phyloP scores from a whole-genome alignment of 1,140 invertebrate genomes.

The Scylla paramamosain region DNA sequence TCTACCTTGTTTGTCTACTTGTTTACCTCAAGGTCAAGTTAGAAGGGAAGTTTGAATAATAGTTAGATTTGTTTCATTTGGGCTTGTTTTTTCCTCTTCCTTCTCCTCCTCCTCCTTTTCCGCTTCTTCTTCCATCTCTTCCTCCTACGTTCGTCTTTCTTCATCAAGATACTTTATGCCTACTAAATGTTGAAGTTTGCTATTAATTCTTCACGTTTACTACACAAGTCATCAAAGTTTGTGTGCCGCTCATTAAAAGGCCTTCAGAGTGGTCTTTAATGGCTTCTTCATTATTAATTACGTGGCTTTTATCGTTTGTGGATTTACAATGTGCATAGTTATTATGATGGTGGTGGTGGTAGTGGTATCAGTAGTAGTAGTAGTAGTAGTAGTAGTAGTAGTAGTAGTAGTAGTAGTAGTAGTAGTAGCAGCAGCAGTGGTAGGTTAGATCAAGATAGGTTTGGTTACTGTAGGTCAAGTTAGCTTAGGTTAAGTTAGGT shows the following conservation, averaged over 20 bases:
- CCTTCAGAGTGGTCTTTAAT: background rate
- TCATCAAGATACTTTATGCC: background rate
- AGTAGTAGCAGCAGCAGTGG: background rate
- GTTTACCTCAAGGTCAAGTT: too few relatives aligned
- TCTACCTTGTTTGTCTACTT: too few relatives aligned
- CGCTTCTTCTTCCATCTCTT: too few relatives aligned
- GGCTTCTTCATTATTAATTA: background rate
- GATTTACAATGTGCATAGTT: background rate
- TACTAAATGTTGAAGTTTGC: background rate
- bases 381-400: slow-evolving; percentile 6
- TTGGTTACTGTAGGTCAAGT: too few relatives aligned
- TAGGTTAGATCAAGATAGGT: too few relatives aligned
- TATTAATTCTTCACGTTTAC: background rate
- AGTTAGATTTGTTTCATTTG: background rate
- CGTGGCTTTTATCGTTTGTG: background rate
- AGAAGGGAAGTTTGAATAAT: background rate
- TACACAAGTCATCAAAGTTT: background rate
- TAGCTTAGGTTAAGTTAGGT: too few relatives aligned
- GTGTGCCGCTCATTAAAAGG: background rate
- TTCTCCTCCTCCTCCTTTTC: background rate
- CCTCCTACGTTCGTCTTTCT: too few relatives aligned
- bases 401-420: background rate
- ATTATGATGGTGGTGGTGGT: background rate
- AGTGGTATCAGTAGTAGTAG: background rate
- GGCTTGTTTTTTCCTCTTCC: background rate